These are phyloP conservation scores for Thymallus thymallus DNA, from an alignment of 2,113 vertebrate genomes.

Conservation along the genomic window DNA sequence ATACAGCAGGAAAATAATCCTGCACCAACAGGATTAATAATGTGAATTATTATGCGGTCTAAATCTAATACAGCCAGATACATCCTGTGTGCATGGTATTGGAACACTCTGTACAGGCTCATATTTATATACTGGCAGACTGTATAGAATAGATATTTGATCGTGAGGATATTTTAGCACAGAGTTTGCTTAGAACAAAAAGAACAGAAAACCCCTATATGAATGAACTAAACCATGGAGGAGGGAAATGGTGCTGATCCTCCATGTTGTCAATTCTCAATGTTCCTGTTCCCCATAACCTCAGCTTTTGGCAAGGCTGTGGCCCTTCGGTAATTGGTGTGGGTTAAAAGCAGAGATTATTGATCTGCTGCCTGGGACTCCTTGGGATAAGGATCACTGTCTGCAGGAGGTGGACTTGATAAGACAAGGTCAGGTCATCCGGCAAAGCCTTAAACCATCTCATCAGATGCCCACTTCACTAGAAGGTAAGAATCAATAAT, in stretches of 20 bases:
- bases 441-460: constrained; percentile 55
- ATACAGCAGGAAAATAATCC: no score
- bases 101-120: no score
- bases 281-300: constrained; percentile 22
- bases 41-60: background rate
- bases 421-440: constrained; percentile 71
- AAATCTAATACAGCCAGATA: background rate
- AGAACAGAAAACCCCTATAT: background rate
- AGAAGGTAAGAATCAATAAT: constrained; percentile 51
- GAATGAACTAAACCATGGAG: constrained; percentile 10
- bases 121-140: background rate
- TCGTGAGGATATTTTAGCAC: no score
- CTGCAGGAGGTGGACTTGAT: constrained; percentile 55
- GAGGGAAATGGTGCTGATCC: constrained; percentile 22
- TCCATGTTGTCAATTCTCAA: constrained; percentile 17
- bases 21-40: no score
- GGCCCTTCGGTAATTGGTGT: constrained; percentile 46
- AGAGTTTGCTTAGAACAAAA: background rate
- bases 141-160: no score
- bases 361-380: constrained; percentile 43
- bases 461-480: constrained; percentile 50
- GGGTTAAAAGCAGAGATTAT: constrained; percentile 57
- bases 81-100: background rate
- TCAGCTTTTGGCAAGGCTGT: constrained; percentile 22
- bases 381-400: constrained; percentile 55